A percentile compares a stretch with the other conserved stretches of the same genome.
Evolutionary conservation across 1,140 invertebrate species (phyloP).

Genomic region (Drosophila tristis): DNA sequence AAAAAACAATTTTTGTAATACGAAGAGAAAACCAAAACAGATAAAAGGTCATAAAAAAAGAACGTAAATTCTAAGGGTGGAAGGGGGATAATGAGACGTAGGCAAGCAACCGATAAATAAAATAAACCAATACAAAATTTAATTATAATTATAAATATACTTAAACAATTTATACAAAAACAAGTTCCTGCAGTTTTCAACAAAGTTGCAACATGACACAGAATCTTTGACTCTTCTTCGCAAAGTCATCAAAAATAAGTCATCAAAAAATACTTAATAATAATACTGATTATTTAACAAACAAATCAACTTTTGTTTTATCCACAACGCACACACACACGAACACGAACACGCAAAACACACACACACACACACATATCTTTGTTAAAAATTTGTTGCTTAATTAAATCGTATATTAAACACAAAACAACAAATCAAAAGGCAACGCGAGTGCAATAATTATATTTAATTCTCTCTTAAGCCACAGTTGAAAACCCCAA

Average conservation of each 20-base stretch:
- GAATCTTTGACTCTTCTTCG: slow-evolving; percentile 15
- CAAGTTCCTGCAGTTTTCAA: slow-evolving; percentile 78
- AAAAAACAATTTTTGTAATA: slow-evolving; percentile 62
- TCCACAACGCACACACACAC: slow-evolving; percentile 8
- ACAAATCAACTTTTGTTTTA: slow-evolving; percentile 20
- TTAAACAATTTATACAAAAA: slow-evolving; percentile 65
- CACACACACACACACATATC: slow-evolving; percentile 56
- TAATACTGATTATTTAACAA: slow-evolving; percentile 37
- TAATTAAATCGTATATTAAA: slow-evolving; percentile 49
- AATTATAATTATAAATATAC: slow-evolving; percentile 31
- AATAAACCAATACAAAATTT: slow-evolving; percentile 41
- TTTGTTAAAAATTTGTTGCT: slow-evolving; percentile 77
- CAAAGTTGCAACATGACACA: slow-evolving; percentile 65
- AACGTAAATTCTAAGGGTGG: slow-evolving; percentile 62
- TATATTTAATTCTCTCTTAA: slow-evolving; percentile 62
- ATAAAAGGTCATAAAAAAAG: slow-evolving; percentile 18
- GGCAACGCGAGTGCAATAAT: slow-evolving; percentile 74
- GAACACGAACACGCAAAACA: slow-evolving; percentile 3
- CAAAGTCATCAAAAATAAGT: no score
- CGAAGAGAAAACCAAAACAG: slow-evolving; percentile 33
- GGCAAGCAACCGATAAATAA: slow-evolving; percentile 34
- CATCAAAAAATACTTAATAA: slow-evolving; percentile 14
- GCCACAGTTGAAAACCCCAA: slow-evolving; percentile 25
- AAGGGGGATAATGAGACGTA: slow-evolving; percentile 60
- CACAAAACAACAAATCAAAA: slow-evolving; percentile 76